Base-by-base conservation (phyloP, 2,888 invertebrate genomes). In the Rhagonycha fulva region DNA sequence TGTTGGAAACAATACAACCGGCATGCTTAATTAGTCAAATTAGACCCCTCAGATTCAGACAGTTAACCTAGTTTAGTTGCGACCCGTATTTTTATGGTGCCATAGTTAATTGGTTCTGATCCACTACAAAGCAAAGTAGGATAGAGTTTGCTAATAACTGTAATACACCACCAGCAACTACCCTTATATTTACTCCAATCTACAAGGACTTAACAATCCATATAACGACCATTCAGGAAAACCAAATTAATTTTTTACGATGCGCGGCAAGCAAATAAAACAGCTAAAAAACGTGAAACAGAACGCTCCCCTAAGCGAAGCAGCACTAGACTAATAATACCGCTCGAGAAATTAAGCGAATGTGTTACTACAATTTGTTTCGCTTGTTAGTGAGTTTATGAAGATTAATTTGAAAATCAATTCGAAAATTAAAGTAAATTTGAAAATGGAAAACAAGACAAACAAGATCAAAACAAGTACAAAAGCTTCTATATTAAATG, bases 21-120 rank as follows among this genome's bases (percentile, higher is more conserved):
- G 77, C 80, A 80, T 81, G 81, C 81, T 83, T 83, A 82, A 83
- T 83, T 83, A 83, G 79, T 81, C 80, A 82, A 83, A 83, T 83
- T 83, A 83, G 81, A 82, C 82, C 83, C 81, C 82, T 81, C 81
- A 82, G 82, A 83, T 82, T 82, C 82, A 82, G 81, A 82, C 80
- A 80, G 83, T 83, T 83, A 83, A 80, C 79, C 80, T 74, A 77
- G 77, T 79, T 79, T 73, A 74, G 77, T 70, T 72, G 71, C 72
- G 71, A 75, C 72, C 77, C 72, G 70, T 72, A 72, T 72, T 75
- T 75, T 75, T 78, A 72, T 61, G 68, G 70, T 72, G 68, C 47
- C 30, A 26, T 47, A 75, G 69, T 72, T 78, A 78, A 78, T 78
- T 78, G 78, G 78, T 76, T 70, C 70, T 71, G 73, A 71, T 73